phyloP scores from a whole-genome alignment of 2,888 invertebrate genomes.

The Hyposoter dolosus region DNA sequence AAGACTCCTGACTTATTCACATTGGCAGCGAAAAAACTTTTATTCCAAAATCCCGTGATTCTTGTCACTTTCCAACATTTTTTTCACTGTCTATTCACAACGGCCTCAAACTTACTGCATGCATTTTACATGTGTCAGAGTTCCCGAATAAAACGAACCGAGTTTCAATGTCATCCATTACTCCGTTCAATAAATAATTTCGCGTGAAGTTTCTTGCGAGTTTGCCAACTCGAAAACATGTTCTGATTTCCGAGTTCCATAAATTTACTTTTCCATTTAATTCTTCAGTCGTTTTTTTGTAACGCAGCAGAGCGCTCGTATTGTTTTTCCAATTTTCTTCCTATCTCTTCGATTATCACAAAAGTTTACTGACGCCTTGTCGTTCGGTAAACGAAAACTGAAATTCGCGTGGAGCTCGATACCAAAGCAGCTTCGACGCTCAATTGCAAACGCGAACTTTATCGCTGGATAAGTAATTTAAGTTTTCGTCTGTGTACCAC shows the following conservation, averaged over 20 bases:
- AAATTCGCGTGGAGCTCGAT: neutral
- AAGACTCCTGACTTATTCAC: neutral
- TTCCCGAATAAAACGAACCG: neutral
- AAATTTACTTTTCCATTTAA: constrained; percentile 13
- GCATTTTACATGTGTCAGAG: neutral
- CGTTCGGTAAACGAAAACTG: constrained; percentile 14
- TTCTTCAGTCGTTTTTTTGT: constrained; percentile 8
- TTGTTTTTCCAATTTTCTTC: constrained; percentile 16
- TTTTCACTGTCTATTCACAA: neutral
- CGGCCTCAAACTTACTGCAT: neutral
- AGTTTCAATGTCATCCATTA: neutral
- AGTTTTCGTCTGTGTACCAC: constrained; percentile 66
- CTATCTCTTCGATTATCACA: constrained; percentile 42
- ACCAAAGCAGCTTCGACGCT: neutral
- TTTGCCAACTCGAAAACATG: neutral
- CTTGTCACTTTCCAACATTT: neutral
- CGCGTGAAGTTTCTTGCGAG: neutral
- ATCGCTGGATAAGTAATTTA: constrained; percentile 72
- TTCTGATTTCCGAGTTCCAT: neutral
- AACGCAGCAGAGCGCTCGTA: neutral
- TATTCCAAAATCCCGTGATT: neutral
- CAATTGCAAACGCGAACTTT: constrained; percentile 36
- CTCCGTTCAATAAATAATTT: constrained; percentile 1
- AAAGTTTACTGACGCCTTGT: constrained; percentile 36
- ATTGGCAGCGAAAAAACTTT: neutral